phyloP scores from a whole-genome alignment of 2,113 vertebrate species.

The Dromaius novaehollandiae region DNA sequence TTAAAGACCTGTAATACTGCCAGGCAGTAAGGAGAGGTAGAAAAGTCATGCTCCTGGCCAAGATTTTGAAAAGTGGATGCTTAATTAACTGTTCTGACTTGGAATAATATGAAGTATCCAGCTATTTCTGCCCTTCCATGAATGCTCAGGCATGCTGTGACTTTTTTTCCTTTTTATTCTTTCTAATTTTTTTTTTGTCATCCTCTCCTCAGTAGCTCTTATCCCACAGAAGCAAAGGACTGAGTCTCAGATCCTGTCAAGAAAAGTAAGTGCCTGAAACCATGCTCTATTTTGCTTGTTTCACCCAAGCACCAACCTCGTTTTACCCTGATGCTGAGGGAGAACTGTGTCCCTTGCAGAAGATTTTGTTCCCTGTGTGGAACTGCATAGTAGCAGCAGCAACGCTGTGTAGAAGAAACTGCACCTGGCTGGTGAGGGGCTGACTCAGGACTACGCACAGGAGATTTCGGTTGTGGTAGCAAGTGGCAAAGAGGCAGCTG shows the following conservation, averaged over 20 bases:
- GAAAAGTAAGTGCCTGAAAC: background rate
- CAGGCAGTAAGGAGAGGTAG: background rate
- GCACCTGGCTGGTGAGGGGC: background rate
- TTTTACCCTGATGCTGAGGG: background rate
- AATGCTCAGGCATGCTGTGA: background rate
- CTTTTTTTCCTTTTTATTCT: background rate
- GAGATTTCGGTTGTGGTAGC: fast-evolving
- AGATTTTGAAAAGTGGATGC: background rate
- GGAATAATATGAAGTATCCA: background rate
- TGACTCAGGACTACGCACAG: fast-evolving
- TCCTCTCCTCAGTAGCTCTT: background rate
- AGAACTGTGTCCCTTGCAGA: background rate
- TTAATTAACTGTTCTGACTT: background rate
- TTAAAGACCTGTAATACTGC: background rate
- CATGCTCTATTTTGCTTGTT: background rate
- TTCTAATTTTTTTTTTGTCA: background rate
- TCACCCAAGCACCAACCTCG: background rate
- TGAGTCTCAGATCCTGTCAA: background rate
- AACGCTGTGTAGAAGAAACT: background rate
- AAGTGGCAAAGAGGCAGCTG: background rate
- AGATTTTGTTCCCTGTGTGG: background rate
- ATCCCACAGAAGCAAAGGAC: background rate
- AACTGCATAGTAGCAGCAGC: background rate
- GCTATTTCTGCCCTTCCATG: background rate
- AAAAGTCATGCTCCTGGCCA: background rate